Evolutionary conservation across 1,140 invertebrate species (phyloP).

Genomic region (Hylaeus anthracinus): DNA sequence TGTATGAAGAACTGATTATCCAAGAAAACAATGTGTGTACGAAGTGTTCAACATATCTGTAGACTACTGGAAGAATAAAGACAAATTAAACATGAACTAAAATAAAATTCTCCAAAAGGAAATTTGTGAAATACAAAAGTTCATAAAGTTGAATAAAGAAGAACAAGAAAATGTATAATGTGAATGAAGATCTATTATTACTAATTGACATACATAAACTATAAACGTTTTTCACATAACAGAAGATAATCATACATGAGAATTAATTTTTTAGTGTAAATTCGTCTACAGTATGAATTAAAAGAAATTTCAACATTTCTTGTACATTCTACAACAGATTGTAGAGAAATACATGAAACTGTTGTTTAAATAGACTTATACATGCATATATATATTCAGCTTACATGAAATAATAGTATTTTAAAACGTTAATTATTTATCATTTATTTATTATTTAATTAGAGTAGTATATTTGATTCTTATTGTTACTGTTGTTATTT

Average conservation of each 20-base stretch:
- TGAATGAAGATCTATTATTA: neutral
- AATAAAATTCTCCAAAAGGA: neutral
- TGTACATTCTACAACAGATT: neutral
- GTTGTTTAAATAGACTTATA: neutral
- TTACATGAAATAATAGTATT: neutral
- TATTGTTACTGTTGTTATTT: neutral
- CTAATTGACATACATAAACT: neutral
- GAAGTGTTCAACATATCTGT: neutral
- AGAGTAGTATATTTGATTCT: slow-evolving; percentile 1
- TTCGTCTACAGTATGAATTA: neutral
- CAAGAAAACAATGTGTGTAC: slow-evolving; percentile 1
- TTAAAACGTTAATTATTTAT: neutral
- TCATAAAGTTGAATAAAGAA: neutral
- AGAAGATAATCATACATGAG: neutral
- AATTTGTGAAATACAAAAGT: neutral
- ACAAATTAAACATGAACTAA: neutral
- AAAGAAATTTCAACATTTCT: neutral
- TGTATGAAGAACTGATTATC: neutral
- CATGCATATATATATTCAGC: neutral
- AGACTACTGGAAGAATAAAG: neutral
- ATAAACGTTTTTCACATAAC: neutral
- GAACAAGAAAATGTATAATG: neutral
- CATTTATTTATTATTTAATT: slow-evolving; percentile 6
- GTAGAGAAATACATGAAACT: neutral
- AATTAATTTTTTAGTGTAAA: neutral